A percentile compares a stretch with the other conserved stretches of the same genome.
These are phyloP conservation scores for Meteorus cinctellus DNA, from an alignment of 2,888 invertebrate species.

Conservation along the genomic window DNA sequence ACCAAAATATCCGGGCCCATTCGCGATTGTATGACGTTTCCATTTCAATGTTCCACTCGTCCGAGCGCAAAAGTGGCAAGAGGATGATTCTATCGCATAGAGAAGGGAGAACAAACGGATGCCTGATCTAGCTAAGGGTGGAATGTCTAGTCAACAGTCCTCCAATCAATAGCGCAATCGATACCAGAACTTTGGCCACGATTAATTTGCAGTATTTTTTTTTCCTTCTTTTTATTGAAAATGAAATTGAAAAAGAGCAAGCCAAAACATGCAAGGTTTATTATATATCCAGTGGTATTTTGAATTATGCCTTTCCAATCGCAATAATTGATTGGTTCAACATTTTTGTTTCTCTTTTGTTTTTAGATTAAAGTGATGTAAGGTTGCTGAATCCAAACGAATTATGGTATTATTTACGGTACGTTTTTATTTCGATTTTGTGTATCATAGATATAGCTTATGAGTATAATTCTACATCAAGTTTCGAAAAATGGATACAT, in stretches of 20 bases:
- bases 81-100: constrained; percentile 55
- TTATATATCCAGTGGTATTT: too few relatives aligned
- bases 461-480: constrained; percentile 74
- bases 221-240: too few relatives aligned
- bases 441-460: constrained; percentile 74
- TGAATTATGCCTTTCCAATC: too few relatives aligned
- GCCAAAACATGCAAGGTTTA: too few relatives aligned
- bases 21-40: constrained; percentile 65
- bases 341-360: too few relatives aligned
- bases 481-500: constrained; percentile 74
- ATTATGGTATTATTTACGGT: constrained; percentile 65
- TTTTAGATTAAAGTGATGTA: neutral
- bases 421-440: constrained; percentile 72
- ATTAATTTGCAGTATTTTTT: too few relatives aligned
- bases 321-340: too few relatives aligned
- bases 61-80: constrained; percentile 69
- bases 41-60: constrained; percentile 70
- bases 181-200: too few relatives aligned
- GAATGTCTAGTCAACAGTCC: neutral
- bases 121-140: neutral
- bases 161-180: neutral
- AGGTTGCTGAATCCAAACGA: constrained; percentile 30
- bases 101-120: constrained; percentile 32
- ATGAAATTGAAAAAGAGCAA: too few relatives aligned
- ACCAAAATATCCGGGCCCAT: constrained; percentile 66